Evolutionary conservation across 2,113 vertebrate species (phyloP).

Genomic region (Stigmatopora argus): DNA sequence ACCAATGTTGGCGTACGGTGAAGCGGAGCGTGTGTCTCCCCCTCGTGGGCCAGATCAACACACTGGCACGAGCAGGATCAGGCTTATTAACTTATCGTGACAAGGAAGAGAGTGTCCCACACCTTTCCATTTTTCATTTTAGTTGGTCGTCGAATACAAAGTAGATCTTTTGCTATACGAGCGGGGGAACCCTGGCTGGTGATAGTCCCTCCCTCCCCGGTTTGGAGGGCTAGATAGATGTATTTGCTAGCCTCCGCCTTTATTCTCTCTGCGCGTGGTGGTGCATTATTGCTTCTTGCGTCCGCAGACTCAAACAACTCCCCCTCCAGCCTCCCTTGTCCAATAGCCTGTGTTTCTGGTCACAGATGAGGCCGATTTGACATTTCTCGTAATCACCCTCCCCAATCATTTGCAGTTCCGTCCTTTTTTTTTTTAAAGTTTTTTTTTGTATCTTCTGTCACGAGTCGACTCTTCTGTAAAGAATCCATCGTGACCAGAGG

Average conservation of each 20-base stretch:
- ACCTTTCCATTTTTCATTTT: too few species aligned
- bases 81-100: background rate
- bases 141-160: too few species aligned
- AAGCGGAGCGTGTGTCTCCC: background rate
- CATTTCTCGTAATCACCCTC: conserved; percentile 15
- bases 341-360: too few species aligned
- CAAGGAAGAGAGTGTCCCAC: too few species aligned
- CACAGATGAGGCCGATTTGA: too few species aligned
- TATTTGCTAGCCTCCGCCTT: conserved; percentile 40
- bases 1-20: too few species aligned
- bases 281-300: conserved; percentile 56
- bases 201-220: conserved; percentile 38
- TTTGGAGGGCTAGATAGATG: conserved; percentile 30
- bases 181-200: conserved; percentile 54
- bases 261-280: conserved; percentile 17
- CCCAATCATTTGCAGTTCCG: conserved; percentile 6
- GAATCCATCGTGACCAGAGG: background rate
- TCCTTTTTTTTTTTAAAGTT: background rate
- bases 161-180: too few species aligned
- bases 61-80: background rate
- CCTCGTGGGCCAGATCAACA: background rate
- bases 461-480: background rate
- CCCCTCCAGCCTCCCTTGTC: background rate
- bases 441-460: background rate
- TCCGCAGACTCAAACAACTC: conserved; percentile 55